Conservation (phyloP, 2,797 vertebrate genomes). For the Masticophis lateralis region DNA sequence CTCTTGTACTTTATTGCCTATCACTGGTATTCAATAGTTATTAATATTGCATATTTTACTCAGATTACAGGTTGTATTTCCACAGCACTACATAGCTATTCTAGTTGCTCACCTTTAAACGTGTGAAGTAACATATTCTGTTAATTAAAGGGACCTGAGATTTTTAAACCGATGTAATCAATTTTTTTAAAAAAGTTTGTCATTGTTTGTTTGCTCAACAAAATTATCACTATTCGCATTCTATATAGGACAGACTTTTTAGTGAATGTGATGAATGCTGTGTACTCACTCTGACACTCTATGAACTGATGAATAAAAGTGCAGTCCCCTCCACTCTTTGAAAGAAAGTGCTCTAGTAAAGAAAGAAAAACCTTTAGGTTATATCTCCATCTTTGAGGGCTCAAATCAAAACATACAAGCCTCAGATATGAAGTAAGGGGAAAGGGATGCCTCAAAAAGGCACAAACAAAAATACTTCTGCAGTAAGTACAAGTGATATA, state of each 20-base stretch:
- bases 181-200: neutral
- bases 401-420: conserved; percentile 49
- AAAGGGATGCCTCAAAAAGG: neutral
- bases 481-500: neutral
- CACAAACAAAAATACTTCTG: neutral
- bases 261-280: conserved; percentile 75
- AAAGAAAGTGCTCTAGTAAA: conserved; percentile 94
- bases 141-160: neutral
- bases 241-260: conserved; percentile 39
- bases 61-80: neutral
- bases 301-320: conserved; percentile 96
- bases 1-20: neutral
- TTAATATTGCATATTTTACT: neutral
- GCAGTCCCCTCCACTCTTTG: conserved; percentile 94
- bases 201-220: neutral
- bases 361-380: conserved; percentile 84
- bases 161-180: neutral
- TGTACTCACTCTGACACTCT: conserved; percentile 96
- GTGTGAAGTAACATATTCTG: neutral
- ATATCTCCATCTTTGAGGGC: conserved; percentile 48
- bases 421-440: neutral
- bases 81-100: neutral
- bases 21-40: neutral
- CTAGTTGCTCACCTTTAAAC: neutral
- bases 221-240: conserved; percentile 17